Evolutionary conservation across 2,888 invertebrate genomes (phyloP).

Genomic region (Encarsia formosa): DNA sequence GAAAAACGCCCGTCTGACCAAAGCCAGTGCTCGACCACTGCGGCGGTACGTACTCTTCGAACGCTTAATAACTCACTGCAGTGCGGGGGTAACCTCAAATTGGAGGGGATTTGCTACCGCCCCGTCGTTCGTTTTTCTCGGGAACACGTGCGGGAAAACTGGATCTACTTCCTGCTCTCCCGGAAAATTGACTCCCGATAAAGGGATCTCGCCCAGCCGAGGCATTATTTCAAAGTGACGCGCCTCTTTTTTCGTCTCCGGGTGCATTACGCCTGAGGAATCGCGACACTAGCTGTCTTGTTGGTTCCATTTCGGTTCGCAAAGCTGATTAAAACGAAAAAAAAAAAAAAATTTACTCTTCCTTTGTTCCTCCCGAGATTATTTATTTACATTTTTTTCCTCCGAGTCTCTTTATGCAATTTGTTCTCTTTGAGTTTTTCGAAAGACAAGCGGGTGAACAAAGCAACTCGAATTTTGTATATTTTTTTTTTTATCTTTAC

Average conservation of each 20-base stretch:
- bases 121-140: not conserved
- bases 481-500: too few species aligned
- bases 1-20: not conserved
- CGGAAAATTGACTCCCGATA: conserved; percentile 20
- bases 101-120: conserved; percentile 1
- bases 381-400: too few species aligned
- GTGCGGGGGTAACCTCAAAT: not conserved
- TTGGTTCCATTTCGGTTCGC: too few species aligned
- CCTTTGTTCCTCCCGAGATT: too few species aligned
- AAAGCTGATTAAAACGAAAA: too few species aligned
- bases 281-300: too few species aligned
- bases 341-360: too few species aligned
- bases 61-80: not conserved
- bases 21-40: not conserved
- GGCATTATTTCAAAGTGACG: conserved; percentile 14
- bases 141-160: not conserved
- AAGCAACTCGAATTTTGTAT: too few species aligned
- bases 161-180: not conserved
- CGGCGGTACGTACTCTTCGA: not conserved
- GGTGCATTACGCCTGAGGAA: too few species aligned
- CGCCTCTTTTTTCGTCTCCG: not conserved
- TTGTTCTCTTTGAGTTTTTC: too few species aligned
- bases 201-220: conserved; percentile 9
- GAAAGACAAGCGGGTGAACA: too few species aligned
- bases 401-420: too few species aligned